These are phyloP conservation scores for Pelecanus crispus DNA, from an alignment of 2,113 vertebrate species.

Conservation along the genomic window DNA sequence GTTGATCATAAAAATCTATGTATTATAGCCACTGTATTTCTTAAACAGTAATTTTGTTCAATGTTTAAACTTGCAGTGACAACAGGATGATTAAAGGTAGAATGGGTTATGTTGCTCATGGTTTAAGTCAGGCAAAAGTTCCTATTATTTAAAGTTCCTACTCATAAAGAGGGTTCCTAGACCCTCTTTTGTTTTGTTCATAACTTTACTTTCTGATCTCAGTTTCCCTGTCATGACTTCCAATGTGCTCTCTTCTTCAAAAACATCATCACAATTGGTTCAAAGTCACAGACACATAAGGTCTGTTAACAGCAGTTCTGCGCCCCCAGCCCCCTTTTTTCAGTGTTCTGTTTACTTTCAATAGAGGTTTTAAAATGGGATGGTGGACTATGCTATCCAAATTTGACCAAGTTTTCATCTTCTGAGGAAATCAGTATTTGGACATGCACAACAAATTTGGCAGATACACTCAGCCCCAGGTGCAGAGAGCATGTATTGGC, in stretches of 20 bases:
- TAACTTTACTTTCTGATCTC: neutral
- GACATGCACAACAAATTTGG: neutral
- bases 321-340: fast-evolving
- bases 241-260: neutral
- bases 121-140: neutral
- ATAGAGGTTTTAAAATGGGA: neutral
- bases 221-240: neutral
- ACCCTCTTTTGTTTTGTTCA: neutral
- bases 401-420: neutral
- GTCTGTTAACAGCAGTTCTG: neutral
- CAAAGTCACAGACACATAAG: neutral
- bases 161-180: neutral
- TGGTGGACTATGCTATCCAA: neutral
- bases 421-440: neutral
- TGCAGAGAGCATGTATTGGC: neutral
- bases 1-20: neutral
- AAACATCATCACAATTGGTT: neutral
- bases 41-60: neutral
- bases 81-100: neutral
- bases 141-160: neutral
- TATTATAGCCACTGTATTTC: neutral
- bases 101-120: neutral
- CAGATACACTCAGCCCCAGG: neutral
- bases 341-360: neutral
- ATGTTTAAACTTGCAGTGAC: neutral